Conservation (phyloP, 2,113 vertebrate species). For the Datnioides undecimradiatus region DNA sequence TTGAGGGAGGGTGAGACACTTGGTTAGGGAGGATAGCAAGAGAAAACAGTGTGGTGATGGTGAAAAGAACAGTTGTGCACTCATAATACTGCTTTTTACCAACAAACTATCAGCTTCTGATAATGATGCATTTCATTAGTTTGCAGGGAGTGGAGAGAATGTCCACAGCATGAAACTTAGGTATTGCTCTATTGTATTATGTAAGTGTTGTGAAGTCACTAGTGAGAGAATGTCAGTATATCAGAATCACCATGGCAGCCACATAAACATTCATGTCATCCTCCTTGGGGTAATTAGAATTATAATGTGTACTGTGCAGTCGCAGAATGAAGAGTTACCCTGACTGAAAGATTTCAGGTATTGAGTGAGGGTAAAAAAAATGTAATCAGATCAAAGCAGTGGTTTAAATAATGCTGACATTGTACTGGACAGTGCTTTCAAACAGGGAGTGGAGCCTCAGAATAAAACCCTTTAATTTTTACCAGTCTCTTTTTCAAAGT, state of each 20-base stretch:
- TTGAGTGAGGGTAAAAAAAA: neutral
- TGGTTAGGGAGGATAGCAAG: constrained; percentile 52
- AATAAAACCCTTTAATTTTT: neutral
- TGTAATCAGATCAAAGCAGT: neutral
- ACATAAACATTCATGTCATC: neutral
- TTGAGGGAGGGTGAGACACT: constrained; percentile 75
- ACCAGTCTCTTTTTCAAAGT: neutral
- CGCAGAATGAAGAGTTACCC: neutral
- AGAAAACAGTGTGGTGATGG: constrained; percentile 41
- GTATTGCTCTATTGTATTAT: neutral
- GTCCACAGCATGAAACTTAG: neutral
- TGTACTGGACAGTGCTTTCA: neutral
- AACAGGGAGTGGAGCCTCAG: neutral
- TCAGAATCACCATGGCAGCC: neutral
- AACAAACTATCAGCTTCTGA: neutral
- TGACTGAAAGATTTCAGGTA: neutral
- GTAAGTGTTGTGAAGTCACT: neutral
- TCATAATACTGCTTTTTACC: constrained; percentile 29
- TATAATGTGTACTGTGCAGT: too few species aligned
- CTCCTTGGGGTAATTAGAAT: neutral
- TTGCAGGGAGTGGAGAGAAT: neutral
- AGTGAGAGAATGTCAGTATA: neutral
- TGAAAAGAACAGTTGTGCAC: constrained; percentile 45
- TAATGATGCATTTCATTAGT: constrained; percentile 4
- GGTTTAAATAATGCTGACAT: neutral